Evolutionary conservation across 2,113 vertebrate genomes (phyloP), one percentile per base, ranked within the genome.

Genomic region (Gopherus flavomarginatus): DNA sequence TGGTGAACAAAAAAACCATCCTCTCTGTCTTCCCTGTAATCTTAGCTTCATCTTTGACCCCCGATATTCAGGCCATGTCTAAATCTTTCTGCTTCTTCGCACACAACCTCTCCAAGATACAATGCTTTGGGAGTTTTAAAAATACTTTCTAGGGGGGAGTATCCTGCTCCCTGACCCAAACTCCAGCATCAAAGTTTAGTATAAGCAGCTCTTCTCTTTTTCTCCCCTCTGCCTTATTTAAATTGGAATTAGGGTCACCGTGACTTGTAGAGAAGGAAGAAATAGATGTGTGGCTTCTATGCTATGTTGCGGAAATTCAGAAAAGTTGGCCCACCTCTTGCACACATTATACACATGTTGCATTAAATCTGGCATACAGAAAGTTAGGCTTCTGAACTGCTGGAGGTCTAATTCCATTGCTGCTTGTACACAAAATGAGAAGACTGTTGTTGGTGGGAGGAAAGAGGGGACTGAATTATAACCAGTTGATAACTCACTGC

Each of bases 361-460:
- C 16, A 69, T 92, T 96, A 96, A 90, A 93, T 94, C 94, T 95
- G 90, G 83, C 86, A 35, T 1, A 78, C 11, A 94, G 83, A 95
- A 80, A 95, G 56, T 49, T 96, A 95, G 87, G 29, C 49, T 95
- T 44, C 1, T 49, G 89, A 77, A 72, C 16, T 95, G 85, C 77
- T 84, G 11, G 94, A 77, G 96, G 83, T 83, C 77, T 95, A 93
- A 93, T 94, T 95, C 87, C 83, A 92, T 85, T 88, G 87, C 38
- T 82, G 12, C 78, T 69, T 83, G 52, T 85, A 96, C 72, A 94
- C 19, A 42, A 95, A 95, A 96, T 49, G 31, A 95, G 83, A 90
- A 52, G 85, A 86, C 52, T 89, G n/a, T n/a, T 53, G 59, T 47
- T 81, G 6, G 69, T 79, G 91, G 82, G 56, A 96, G 88, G 77